A percentile compares a stretch with the other conserved stretches of the same genome.
phyloP scores from a whole-genome alignment of 1,140 invertebrate species.

The Drosophila ananassae region DNA sequence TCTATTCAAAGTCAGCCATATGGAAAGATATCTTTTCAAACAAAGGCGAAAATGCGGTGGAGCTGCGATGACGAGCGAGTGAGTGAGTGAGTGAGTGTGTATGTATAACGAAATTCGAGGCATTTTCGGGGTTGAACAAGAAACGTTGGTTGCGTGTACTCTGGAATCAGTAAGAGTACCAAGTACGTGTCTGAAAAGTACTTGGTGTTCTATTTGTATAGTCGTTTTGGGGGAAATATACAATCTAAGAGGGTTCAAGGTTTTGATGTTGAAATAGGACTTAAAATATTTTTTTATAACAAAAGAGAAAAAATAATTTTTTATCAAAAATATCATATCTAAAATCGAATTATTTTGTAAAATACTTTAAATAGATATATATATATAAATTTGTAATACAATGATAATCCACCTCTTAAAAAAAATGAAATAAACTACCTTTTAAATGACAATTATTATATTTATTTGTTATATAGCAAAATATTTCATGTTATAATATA shows the following conservation, averaged over 20 bases:
- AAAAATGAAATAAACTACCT: too few species aligned
- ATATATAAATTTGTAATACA: too few species aligned
- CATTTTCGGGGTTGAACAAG: slow-evolving; percentile 4
- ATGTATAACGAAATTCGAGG: slow-evolving; percentile 2
- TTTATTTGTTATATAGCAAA: too few species aligned
- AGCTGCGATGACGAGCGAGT: neutral
- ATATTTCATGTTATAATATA: too few species aligned
- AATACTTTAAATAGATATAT: too few species aligned
- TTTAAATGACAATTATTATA: too few species aligned
- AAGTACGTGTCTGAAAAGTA: neutral
- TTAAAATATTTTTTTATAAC: neutral
- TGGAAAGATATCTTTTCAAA: slow-evolving; percentile 77
- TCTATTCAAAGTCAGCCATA: slow-evolving; percentile 76
- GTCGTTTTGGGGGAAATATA: neutral
- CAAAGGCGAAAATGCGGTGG: slow-evolving; percentile 55
- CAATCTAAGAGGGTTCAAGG: neutral
- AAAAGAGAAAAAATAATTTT: neutral
- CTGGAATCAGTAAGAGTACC: neutral
- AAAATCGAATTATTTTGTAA: too few species aligned
- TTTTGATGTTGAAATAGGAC: neutral
- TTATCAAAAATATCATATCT: too few species aligned
- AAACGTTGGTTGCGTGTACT: neutral
- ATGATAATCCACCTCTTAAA: too few species aligned
- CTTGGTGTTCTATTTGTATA: neutral
- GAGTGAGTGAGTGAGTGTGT: slow-evolving; percentile 4